phyloP scores from a whole-genome alignment of 1,140 invertebrate genomes.

The Microplitis demolitor region DNA sequence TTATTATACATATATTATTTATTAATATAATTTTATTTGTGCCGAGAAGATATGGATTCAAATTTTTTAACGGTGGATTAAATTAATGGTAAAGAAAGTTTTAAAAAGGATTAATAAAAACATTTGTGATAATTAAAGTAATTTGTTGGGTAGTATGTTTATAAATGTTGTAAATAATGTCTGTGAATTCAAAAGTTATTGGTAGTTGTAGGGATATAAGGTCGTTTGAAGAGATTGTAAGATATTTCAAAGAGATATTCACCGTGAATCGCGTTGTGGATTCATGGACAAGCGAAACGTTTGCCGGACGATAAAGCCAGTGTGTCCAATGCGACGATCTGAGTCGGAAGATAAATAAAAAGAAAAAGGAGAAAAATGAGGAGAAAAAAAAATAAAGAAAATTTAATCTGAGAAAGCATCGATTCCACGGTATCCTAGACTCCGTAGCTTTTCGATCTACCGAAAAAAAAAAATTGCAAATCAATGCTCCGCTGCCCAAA shows the following conservation, averaged over 20 bases:
- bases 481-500: not conserved
- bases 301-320: constrained; percentile 17
- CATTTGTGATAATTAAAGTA: not conserved
- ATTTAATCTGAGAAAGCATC: constrained; percentile 1
- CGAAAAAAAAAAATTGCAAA: not conserved
- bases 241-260: constrained; percentile 14
- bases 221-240: not conserved
- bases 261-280: not conserved
- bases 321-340: not conserved
- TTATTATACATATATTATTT: too few relatives aligned
- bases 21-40: too few relatives aligned
- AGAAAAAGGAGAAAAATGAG: too few relatives aligned
- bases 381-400: too few relatives aligned
- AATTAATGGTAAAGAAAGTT: too few relatives aligned
- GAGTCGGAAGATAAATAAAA: too few relatives aligned
- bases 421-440: not conserved
- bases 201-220: not conserved
- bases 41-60: too few relatives aligned
- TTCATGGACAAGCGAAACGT: constrained; percentile 7
- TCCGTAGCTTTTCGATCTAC: not conserved
- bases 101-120: not conserved
- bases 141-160: not conserved
- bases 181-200: not conserved
- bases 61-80: too few relatives aligned
- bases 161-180: not conserved